phyloP scores from a whole-genome alignment of 1,140 invertebrate species.

The Micrasema minimum region DNA sequence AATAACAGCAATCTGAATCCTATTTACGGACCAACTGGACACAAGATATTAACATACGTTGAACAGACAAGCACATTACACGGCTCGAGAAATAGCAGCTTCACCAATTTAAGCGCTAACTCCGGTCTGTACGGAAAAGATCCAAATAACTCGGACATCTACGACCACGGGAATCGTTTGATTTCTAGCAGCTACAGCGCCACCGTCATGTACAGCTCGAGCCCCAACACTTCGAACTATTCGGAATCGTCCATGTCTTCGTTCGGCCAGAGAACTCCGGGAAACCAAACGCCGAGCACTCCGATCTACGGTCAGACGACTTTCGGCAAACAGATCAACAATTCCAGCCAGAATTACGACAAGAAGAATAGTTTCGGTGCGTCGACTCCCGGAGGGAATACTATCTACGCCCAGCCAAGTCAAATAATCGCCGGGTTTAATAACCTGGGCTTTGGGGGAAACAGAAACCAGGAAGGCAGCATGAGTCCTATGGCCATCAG shows the following conservation, averaged over 20 bases:
- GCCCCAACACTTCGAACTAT: slow-evolving; percentile 44
- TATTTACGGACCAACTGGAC: slow-evolving; percentile 64
- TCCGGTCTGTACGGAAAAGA: slow-evolving; percentile 55
- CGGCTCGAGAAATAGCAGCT: slow-evolving; percentile 52
- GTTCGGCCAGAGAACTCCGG: slow-evolving; percentile 47
- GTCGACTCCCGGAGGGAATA: slow-evolving; percentile 53
- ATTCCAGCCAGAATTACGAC: slow-evolving; percentile 43
- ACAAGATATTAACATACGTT: slow-evolving; percentile 54
- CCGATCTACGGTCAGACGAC: slow-evolving; percentile 43
- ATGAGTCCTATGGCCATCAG: slow-evolving; percentile 63
- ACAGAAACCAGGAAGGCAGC: slow-evolving; percentile 52
- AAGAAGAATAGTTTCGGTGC: slow-evolving; percentile 47
- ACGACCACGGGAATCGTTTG: slow-evolving; percentile 37
- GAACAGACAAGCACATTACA: slow-evolving; percentile 56
- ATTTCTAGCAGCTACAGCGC: slow-evolving; percentile 45
- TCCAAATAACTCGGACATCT: slow-evolving; percentile 56
- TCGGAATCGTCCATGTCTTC: slow-evolving; percentile 44
- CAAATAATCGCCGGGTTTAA: slow-evolving; percentile 62
- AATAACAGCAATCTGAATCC: slow-evolving; percentile 63
- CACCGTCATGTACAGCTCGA: slow-evolving; percentile 50
- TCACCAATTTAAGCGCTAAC: slow-evolving; percentile 59
- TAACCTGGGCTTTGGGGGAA: slow-evolving; percentile 55
- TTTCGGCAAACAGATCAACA: slow-evolving; percentile 37
- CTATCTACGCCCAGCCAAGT: slow-evolving; percentile 67
- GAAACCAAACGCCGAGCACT: slow-evolving; percentile 27